Base-by-base conservation (phyloP, 2,797 vertebrate species). In the Craterocephalus amniculus region DNA sequence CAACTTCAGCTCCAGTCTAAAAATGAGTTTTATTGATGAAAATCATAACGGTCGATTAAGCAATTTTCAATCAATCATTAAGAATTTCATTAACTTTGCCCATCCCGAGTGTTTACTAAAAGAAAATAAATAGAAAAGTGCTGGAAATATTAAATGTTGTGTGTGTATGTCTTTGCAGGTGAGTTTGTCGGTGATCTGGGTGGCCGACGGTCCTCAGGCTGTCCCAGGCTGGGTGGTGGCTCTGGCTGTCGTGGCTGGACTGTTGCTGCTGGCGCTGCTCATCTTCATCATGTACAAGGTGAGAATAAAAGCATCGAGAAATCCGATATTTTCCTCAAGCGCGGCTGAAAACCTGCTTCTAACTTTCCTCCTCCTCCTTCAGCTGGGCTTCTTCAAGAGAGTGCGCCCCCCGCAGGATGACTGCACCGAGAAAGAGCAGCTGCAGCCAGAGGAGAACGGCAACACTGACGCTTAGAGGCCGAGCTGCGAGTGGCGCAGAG, bases 211-310 rank as follows among this genome's bases (percentile, higher is more conserved):
- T 1, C 83, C 91, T 35, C 94, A 92, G 83, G 88, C 96, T 0
- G 96, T 99, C 0, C 98, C 97, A 0, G 94, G 94, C 16, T 99
- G 97, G 98, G 96, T 99, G 54, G 97, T 99, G 77, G 96, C 97
- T 75, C 85, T 98, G 88, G 97, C 98, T 0, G 96, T 99, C 3
- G 90, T 99, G 16, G 95, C 98, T 0, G 98, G 98, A 3, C 91
- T 99, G 40, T 83, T 99, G 81, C 94, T 99, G 57, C 89, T 99
- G 86, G 96, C 95, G 14, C 90, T 98, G 81, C 92, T 99, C 34
- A 97, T 99, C 35, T 96, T 99, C 79, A 94, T 99, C 78, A 99
- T 99, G 98, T 95, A 99, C 91, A 97, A 97, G 94, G 97, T 98
- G 77, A 89, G 74, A 43, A 43, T 7, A 20, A 20, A 43, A 6